Percentiles rank a stretch among this genome's conserved stretches.
phyloP scores from a whole-genome alignment of 2,797 vertebrate genomes.

The Pantherophis alleghaniensis region DNA sequence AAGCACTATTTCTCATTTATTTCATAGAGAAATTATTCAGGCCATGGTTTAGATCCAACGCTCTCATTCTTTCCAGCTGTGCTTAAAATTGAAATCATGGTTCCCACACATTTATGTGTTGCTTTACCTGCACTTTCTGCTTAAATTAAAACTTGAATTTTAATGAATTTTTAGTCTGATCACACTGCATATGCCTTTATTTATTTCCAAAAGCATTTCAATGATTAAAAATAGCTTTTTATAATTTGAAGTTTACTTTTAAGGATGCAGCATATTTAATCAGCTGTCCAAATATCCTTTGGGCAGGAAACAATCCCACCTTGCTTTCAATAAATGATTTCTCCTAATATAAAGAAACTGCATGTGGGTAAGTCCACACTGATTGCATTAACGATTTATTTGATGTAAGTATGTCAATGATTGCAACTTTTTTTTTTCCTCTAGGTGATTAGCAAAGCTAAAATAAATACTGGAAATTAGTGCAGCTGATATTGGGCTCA shows the following conservation, averaged over 20 bases:
- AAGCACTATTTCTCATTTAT: slow-evolving; percentile 1
- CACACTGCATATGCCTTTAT: slow-evolving; percentile 27
- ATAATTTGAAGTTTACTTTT: slow-evolving; percentile 6
- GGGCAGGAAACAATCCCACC: slow-evolving; percentile 2
- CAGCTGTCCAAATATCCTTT: neutral
- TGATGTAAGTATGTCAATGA: neutral
- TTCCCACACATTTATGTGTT: neutral
- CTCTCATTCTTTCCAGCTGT: neutral
- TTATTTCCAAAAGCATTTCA: slow-evolving; percentile 5
- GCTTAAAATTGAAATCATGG: slow-evolving; percentile 13
- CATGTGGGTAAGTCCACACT: neutral
- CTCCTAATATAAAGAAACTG: slow-evolving; percentile 26
- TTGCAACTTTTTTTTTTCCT: neutral
- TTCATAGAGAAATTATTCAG: neutral
- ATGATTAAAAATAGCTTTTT: neutral
- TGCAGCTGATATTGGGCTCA: slow-evolving; percentile 29
- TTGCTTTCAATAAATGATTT: slow-evolving; percentile 30
- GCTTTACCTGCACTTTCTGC: neutral
- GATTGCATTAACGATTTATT: neutral
- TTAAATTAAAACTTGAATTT: neutral
- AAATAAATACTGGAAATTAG: slow-evolving; percentile 31
- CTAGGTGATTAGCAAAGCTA: slow-evolving; percentile 23
- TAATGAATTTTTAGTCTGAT: slow-evolving; percentile 17
- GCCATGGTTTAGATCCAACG: neutral
- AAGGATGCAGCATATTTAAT: slow-evolving; percentile 15